Conservation (phyloP, 2,888 invertebrate genomes). For the Pollenia griseotomentosa region DNA sequence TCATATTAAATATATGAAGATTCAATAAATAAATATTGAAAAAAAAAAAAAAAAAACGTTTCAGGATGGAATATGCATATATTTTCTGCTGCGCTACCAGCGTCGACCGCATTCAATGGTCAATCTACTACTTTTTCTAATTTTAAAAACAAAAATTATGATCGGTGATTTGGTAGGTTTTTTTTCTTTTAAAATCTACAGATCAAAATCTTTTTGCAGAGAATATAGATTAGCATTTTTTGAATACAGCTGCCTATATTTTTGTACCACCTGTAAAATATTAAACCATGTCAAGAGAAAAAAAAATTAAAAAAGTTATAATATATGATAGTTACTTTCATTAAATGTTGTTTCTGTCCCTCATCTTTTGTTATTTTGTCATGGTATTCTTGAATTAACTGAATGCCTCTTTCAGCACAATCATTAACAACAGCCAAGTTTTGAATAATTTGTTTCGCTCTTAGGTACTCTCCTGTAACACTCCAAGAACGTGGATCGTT, state of each 20-base stretch:
- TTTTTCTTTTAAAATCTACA: constrained; percentile 1
- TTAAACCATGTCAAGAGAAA: background rate
- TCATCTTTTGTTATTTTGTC: too few relatives aligned
- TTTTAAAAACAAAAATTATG: constrained; percentile 6
- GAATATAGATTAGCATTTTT: constrained; percentile 1
- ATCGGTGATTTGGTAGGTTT: background rate
- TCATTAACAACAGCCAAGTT: background rate
- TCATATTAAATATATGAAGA: too few relatives aligned
- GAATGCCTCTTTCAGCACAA: background rate
- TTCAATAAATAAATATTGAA: too few relatives aligned
- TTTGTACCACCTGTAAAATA: background rate
- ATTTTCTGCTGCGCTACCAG: too few relatives aligned
- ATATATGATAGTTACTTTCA: background rate
- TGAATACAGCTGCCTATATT: constrained; percentile 1
- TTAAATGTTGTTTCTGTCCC: background rate
- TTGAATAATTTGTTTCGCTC: background rate
- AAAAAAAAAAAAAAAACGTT: too few relatives aligned
- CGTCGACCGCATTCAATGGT: too few relatives aligned
- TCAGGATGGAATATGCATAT: too few relatives aligned
- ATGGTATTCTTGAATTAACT: background rate
- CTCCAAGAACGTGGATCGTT: background rate
- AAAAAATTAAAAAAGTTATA: background rate
- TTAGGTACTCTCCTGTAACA: background rate
- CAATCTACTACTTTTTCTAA: background rate
- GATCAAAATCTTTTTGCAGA: background rate